Evolutionary conservation across 2,888 invertebrate species (phyloP), one percentile per base, ranked within the genome.

Genomic region (Brenthis hecate): DNA sequence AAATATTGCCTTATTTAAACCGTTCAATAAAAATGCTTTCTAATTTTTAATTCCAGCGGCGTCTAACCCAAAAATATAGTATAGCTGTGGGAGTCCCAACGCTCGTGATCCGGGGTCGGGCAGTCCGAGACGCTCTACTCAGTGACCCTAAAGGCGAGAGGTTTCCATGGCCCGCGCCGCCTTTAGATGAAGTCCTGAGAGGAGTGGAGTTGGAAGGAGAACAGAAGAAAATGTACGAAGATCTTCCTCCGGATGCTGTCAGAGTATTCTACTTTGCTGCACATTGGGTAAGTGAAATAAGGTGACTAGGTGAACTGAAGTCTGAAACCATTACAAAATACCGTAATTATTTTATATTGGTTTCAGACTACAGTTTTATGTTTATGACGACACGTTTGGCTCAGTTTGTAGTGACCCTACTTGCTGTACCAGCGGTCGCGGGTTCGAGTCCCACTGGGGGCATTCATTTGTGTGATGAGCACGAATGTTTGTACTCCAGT

Each of bases 191-290:
- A 77, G 94, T 94, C 3, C 81, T 94, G 53, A 85, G 93, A 58
- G 94, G 93, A 16, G 93, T 94, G 0, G 83, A 85, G 70, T 80
- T 82, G 81, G 94, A 85, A 85, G 87, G 87, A 0, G 83, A 85
- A 1, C 83, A 79, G 63, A 85, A 81, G 47, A 92, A 88, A 78
- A 81, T 92, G 23, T 95, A 95, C 78, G 93, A 94, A 23, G 94
- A 95, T 71, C 83, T 95, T 23, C 94, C 95, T 0, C 93, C 92
- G 76, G 95, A 94, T 75, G 85, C 88, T 1, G 94, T 96, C 65
- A 95, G 95, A 79, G 97, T 96, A 54, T 95, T 97, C 78, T 97
- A 97, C 83, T 98, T 98, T 85, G 97, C 97, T 69, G 98, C 98
- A 23, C 96, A 97, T 85, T 98, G 98, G 98, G 97, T 97, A 88